Conservation (phyloP, 2,888 invertebrate genomes). For the Cabera pusaria region DNA sequence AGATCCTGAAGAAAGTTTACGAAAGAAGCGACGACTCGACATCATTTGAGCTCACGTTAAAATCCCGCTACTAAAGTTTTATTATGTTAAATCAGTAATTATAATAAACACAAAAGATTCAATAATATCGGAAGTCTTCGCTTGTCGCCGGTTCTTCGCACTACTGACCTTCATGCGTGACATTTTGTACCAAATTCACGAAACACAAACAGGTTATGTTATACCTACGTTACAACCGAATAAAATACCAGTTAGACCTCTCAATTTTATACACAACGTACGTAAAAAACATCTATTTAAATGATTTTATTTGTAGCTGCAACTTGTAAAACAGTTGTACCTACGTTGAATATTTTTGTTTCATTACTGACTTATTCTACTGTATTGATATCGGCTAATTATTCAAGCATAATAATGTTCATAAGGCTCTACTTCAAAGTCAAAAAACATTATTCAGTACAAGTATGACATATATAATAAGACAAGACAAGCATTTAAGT, state of each 20-base stretch:
- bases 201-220: slow-evolving; percentile 58
- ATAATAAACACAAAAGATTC: slow-evolving; percentile 7
- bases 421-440: slow-evolving; percentile 17
- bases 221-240: slow-evolving; percentile 35
- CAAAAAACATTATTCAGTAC: slow-evolving; percentile 23
- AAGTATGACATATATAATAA: too few relatives aligned
- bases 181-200: slow-evolving; percentile 52
- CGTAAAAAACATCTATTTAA: slow-evolving; percentile 13
- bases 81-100: too few relatives aligned
- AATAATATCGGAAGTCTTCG: slow-evolving; percentile 47
- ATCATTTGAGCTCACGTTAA: too few relatives aligned
- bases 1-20: too few relatives aligned
- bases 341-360: too few relatives aligned
- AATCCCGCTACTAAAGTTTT: too few relatives aligned
- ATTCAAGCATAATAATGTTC: too few relatives aligned
- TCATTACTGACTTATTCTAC: too few relatives aligned
- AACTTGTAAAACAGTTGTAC: too few relatives aligned
- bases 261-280: slow-evolving; percentile 18
- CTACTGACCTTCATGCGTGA: slow-evolving; percentile 58
- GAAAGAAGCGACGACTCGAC: too few relatives aligned
- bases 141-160: slow-evolving; percentile 49
- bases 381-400: too few relatives aligned
- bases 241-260: slow-evolving; percentile 33
- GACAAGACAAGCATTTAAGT: slow-evolving; percentile 4
- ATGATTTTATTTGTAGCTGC: slow-evolving; percentile 8